Evolutionary conservation across 2,797 vertebrate genomes (phyloP).

Genomic region (Megaceryle alcyon): DNA sequence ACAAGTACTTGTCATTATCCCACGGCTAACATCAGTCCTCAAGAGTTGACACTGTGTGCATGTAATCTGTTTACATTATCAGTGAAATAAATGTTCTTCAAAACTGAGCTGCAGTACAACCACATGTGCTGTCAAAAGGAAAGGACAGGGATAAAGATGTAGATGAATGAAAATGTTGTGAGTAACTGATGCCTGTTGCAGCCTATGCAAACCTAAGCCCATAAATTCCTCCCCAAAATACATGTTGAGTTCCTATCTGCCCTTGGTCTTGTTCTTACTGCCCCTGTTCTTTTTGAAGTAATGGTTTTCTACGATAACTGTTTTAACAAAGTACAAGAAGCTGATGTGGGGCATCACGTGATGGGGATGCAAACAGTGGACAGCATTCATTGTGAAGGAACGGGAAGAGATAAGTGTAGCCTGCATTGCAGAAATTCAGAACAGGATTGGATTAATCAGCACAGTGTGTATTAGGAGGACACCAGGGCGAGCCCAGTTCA

Average conservation of each 20-base stretch:
- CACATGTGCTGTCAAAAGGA: not conserved
- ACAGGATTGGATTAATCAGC: conserved; percentile 52
- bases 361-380: not conserved
- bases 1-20: not conserved
- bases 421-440: conserved; percentile 26
- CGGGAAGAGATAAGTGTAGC: not conserved
- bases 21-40: not conserved
- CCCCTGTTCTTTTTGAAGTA: not conserved
- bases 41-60: not conserved
- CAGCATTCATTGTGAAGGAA: not conserved
- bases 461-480: not conserved
- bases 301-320: not conserved
- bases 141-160: not conserved
- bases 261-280: not conserved
- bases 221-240: not conserved
- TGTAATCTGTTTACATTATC: not conserved
- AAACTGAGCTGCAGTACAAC: not conserved
- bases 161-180: not conserved
- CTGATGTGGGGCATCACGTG: not conserved
- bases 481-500: conserved; percentile 29
- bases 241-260: not conserved
- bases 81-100: not conserved
- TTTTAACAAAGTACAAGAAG: not conserved
- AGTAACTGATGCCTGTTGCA: not conserved
- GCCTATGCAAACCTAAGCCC: not conserved